These are phyloP conservation scores for Malaclemys terrapin DNA, from an alignment of 2,113 vertebrate species.

Conservation along the genomic window DNA sequence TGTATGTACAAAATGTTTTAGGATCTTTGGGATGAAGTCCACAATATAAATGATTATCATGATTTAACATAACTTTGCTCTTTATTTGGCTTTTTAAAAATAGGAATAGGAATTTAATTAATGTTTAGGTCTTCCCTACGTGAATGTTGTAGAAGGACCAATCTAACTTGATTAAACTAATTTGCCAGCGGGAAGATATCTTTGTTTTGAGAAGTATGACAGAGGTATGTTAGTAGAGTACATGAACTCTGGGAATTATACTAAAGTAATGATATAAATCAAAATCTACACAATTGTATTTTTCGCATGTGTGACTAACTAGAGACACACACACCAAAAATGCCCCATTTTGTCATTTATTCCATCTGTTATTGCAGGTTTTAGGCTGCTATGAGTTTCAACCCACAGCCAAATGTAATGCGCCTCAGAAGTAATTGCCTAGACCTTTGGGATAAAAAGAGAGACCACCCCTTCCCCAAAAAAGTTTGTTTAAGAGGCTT, in stretches of 20 bases:
- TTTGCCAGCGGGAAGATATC: neutral
- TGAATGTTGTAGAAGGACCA: neutral
- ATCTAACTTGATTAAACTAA: neutral
- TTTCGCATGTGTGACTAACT: neutral
- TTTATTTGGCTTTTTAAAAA: neutral
- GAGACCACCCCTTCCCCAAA: neutral
- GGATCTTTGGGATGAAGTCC: neutral
- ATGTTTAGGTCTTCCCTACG: neutral
- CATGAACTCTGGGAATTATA: neutral
- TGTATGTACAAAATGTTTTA: neutral
- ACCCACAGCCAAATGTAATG: constrained; percentile 2
- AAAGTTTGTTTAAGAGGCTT: constrained; percentile 24
- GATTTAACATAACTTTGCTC: neutral
- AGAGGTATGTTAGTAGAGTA: neutral
- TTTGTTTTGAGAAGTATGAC: neutral
- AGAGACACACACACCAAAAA: neutral
- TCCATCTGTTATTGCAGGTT: neutral
- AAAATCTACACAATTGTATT: neutral
- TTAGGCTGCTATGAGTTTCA: neutral
- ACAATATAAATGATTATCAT: neutral
- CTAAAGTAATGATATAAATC: neutral
- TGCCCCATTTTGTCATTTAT: constrained; percentile 24
- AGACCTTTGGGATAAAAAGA: constrained; percentile 25
- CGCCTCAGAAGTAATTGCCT: constrained; percentile 32
- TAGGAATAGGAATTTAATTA: neutral